Evolutionary conservation across 2,888 invertebrate genomes (phyloP), one percentile per base, ranked within the genome.

Genomic region (Eremobia ochroleuca): DNA sequence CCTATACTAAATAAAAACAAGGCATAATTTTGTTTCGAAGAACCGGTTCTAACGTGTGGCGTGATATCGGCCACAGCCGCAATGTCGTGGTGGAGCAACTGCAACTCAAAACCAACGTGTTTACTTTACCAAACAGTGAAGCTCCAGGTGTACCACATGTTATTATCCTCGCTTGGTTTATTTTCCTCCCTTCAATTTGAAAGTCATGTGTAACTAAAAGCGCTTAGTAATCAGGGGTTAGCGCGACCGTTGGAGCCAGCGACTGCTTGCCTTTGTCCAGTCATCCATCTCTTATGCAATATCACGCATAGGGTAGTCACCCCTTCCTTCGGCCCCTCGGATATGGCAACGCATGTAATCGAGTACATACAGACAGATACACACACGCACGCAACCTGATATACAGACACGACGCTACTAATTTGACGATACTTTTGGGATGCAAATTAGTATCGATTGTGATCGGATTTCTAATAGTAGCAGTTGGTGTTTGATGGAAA

Each of bases 21-120:
- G 75, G 80, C 73, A 81, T 37, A 85, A 72, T 74, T 65, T 85
- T 64, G 37, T 73, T 78, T 59, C 65, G 58, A 77, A 67, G 49
- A 86, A 85, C 85, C 85, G 87, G 85, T 85, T 79, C 65, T 85
- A 64, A 66, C 58, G 49, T 67, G 73, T 88, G 86, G 83, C 76
- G 84, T 73, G 79, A 88, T 76, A 78, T 77, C 74, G 77, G 64
- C 58, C 73, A 28, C 65, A 76, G 76, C 66, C 58, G 69, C 81
- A 75, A 79, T 62, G 75, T 81, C 79, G 77, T 76, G 75, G 28
- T 82, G 85, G 76, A 78, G 82, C 85, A 77, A 81, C 77, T 71
- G 83, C 74, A 52, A 64, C 62, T 75, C 52, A 31, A 76, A 82
- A 64, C 40, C 46, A 49, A 37, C 65, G 49, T 75, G 55, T 83